Evolutionary conservation across 2,797 vertebrate genomes (phyloP).

Genomic region (Smutsia temminckii): DNA sequence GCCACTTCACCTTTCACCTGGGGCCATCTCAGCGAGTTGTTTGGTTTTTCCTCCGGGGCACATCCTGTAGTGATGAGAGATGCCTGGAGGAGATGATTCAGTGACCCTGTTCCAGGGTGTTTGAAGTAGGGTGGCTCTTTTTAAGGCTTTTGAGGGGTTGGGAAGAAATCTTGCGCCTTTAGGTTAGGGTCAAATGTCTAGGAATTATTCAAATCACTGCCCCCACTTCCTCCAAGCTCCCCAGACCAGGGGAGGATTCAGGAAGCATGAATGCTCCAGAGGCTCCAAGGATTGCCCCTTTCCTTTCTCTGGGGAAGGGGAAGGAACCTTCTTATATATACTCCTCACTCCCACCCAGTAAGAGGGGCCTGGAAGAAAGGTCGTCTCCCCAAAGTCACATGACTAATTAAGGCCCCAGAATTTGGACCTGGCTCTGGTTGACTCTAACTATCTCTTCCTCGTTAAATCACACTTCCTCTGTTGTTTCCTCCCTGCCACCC

Average conservation of each 20-base stretch:
- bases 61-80: not conserved
- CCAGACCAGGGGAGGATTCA: not conserved
- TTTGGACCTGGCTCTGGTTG: not conserved
- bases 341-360: not conserved
- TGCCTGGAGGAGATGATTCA: not conserved
- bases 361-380: not conserved
- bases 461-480: not conserved
- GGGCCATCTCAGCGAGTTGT: accelerated
- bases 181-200: not conserved
- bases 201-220: not conserved
- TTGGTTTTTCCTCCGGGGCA: not conserved
- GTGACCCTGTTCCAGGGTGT: not conserved
- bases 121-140: not conserved
- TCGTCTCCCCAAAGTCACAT: not conserved
- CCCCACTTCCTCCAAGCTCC: not conserved
- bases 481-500: too few species aligned
- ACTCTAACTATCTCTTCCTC: not conserved
- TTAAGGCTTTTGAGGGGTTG: not conserved
- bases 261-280: accelerated
- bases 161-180: not conserved
- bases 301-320: not conserved
- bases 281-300: not conserved
- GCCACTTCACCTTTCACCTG: not conserved
- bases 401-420: not conserved
- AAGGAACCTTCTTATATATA: not conserved